Base-by-base conservation (phyloP, 2,113 vertebrate genomes). In the Phaethon lepturus region DNA sequence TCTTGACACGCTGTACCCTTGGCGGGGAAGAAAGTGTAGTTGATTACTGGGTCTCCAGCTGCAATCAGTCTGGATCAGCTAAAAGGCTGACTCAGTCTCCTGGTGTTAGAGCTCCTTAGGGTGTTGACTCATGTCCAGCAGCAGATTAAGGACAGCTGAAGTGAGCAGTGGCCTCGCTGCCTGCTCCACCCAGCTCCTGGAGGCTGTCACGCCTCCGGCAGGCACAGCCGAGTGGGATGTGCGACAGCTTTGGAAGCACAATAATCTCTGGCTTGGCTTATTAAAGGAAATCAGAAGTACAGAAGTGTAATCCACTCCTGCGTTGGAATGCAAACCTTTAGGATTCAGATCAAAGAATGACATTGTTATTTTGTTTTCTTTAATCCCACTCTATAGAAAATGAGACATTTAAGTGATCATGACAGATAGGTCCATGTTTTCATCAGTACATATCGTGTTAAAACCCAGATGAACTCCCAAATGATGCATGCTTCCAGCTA, bases 31-130 rank as follows among this genome's bases (percentile, higher is more conserved):
- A 12, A 62, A 50, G 60, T 35, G 16, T 40, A 49, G 47, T 38
- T 83, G 77, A 97, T 97, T 93, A 68, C 62, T 76, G 64, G 91
- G 76, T 95, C 66, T 93, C 86, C 95, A 96, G 94, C 86, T 96
- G 95, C 83, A 96, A 55, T 95, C 80, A 63, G 95, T 85, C 83
- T 89, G 88, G 72, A 95, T 92, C 86, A 79, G 63, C 89, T 95
- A 82, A 82, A 78, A 86, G 69, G 69, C 86, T 95, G 95, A 95
- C 73, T 95, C 89, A 93, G 89, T 42, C 66, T 95, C 80, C 68
- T 35, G 58, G 49, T 75, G 83, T 29, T 40, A 90, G 62, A 91
- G 76, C 80, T 95, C 91, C 83, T 87, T n/a, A 58, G 92, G 80
- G 84, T 88, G 59, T 96, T 97, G 95, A 94, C 90, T 96, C 84